Percentiles rank a stretch among this genome's conserved stretches.
Evolutionary conservation across 2,797 vertebrate genomes (phyloP).

Genomic region (Potorous gilbertii): DNA sequence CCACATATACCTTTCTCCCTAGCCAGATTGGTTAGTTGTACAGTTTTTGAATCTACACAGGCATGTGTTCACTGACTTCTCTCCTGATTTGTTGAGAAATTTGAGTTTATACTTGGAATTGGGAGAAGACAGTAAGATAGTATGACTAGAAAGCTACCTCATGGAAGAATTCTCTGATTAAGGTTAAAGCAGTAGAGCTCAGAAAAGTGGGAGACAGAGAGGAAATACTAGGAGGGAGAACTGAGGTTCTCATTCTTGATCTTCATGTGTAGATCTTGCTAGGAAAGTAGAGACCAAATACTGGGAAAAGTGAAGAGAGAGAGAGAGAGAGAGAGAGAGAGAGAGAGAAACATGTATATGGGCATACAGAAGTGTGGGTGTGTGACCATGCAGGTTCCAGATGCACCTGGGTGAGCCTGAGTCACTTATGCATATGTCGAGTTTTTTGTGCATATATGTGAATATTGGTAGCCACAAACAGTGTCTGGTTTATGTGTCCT

Average conservation of each 20-base stretch:
- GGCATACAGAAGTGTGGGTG: no score
- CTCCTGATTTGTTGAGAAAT: not conserved
- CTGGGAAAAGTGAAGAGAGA: not conserved
- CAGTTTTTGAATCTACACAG: not conserved
- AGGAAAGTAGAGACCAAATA: not conserved
- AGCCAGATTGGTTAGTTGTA: not conserved
- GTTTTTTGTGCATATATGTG: not conserved
- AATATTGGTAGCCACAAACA: no score
- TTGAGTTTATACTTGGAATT: not conserved
- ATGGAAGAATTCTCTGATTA: no score
- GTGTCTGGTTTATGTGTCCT: not conserved
- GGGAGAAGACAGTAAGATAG: not conserved
- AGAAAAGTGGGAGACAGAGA: no score
- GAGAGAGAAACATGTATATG: no score
- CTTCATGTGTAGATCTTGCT: not conserved
- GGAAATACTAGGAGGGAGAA: not conserved
- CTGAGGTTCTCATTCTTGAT: not conserved
- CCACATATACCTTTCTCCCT: not conserved
- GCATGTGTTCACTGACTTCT: not conserved
- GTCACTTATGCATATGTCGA: not conserved
- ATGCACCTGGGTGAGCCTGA: no score
- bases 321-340: not conserved
- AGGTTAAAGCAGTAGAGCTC: no score
- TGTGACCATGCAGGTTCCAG: not conserved
- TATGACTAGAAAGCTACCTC: no score